Evolutionary conservation across 2,888 invertebrate species (phyloP).

Genomic region (Heliconius hortense): DNA sequence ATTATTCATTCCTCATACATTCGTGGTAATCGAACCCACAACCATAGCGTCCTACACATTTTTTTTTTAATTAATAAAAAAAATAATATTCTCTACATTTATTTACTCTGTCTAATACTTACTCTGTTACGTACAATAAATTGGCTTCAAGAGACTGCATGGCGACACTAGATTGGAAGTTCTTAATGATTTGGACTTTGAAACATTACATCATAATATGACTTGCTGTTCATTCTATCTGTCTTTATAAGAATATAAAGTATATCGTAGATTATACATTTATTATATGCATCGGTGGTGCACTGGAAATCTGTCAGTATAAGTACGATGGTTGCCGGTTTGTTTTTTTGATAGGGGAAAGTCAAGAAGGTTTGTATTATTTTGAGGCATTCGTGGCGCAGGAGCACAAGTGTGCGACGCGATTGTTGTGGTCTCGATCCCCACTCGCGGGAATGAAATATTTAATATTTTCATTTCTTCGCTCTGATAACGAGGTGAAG

Average conservation of each 20-base stretch:
- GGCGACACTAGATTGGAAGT: slow-evolving; percentile 40
- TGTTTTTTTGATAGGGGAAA: neutral
- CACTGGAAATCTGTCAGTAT: neutral
- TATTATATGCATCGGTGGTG: neutral
- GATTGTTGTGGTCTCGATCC: too few relatives aligned
- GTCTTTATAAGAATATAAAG: neutral
- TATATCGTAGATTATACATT: neutral
- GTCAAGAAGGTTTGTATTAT: too few relatives aligned
- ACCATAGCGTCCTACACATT: too few relatives aligned
- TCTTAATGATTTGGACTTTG: slow-evolving; percentile 40
- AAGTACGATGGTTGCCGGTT: neutral
- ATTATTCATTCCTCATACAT: too few relatives aligned
- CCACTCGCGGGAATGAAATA: too few relatives aligned
- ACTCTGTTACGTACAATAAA: slow-evolving; percentile 38
- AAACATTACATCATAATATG: slow-evolving; percentile 38
- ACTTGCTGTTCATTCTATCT: slow-evolving; percentile 15
- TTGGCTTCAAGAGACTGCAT: slow-evolving; percentile 42
- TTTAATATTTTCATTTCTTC: too few relatives aligned
- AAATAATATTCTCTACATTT: slow-evolving; percentile 17
- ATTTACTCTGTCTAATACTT: slow-evolving; percentile 33
- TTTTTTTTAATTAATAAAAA: neutral
- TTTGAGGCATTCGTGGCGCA: too few relatives aligned
- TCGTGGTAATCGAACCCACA: too few relatives aligned
- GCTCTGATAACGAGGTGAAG: too few relatives aligned
- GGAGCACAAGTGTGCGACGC: too few relatives aligned